These are phyloP conservation scores for Climacteris rufus DNA, from an alignment of 2,113 vertebrate species.

Conservation along the genomic window DNA sequence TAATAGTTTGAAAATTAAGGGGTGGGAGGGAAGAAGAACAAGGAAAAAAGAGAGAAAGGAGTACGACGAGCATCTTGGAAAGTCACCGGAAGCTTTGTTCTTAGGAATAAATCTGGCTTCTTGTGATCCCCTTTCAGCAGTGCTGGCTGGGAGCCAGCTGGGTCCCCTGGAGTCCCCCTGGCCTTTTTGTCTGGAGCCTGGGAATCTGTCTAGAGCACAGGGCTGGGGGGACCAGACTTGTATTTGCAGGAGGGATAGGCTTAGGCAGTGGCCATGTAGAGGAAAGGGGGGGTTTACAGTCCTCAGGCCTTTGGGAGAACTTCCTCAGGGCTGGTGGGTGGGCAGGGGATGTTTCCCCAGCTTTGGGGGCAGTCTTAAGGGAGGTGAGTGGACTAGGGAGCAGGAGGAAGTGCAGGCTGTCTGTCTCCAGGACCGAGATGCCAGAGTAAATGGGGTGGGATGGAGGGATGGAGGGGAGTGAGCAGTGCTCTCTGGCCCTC, in stretches of 20 bases:
- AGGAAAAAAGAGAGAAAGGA: not conserved
- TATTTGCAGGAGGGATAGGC: not conserved
- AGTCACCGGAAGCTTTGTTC: conserved; percentile 33
- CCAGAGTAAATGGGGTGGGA: not conserved
- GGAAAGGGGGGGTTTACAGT: not conserved
- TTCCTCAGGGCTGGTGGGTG: not conserved
- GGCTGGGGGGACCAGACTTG: not conserved
- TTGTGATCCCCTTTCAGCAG: conserved; percentile 32
- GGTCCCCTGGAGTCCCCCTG: conserved; percentile 6
- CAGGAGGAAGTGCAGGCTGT: not conserved
- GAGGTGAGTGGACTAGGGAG: not conserved
- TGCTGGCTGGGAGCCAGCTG: conserved; percentile 2
- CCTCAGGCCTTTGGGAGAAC: not conserved
- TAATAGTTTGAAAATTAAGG: not conserved
- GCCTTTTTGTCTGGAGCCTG: conserved; percentile 50
- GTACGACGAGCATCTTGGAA: not conserved
- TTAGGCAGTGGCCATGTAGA: not conserved
- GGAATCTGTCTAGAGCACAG: conserved; percentile 37
- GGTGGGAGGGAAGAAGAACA: not conserved
- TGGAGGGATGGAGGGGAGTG: not conserved
- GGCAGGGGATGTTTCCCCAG: not conserved
- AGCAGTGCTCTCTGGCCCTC: not conserved
- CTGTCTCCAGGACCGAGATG: not conserved
- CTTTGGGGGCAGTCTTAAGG: rapidly evolving
- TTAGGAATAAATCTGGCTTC: conserved; percentile 25